Conservation (phyloP, 2,888 invertebrate species). For the Synergus gifuensis region DNA sequence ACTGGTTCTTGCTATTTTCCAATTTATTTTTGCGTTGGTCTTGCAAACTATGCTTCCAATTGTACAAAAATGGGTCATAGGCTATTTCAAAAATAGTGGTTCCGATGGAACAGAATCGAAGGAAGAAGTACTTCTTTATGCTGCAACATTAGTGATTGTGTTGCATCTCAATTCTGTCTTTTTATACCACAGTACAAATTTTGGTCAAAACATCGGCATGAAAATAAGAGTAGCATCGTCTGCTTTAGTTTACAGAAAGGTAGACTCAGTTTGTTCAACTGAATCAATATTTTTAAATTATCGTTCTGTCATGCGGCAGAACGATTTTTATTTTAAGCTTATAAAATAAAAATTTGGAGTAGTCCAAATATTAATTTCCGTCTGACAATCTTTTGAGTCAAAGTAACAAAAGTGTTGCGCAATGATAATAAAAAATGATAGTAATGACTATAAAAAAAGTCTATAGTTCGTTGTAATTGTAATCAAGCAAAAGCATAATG, state of each 20-base stretch:
- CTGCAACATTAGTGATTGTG: conserved; percentile 67
- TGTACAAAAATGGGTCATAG: conserved; percentile 66
- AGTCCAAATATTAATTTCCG: too few relatives aligned
- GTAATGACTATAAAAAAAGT: too few relatives aligned
- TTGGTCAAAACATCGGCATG: conserved; percentile 80
- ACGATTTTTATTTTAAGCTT: too few relatives aligned
- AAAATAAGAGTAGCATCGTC: conserved; percentile 84
- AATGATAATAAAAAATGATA: too few relatives aligned
- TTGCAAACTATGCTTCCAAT: conserved; percentile 57
- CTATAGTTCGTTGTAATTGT: too few relatives aligned
- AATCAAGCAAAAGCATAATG: too few relatives aligned
- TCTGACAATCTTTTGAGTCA: too few relatives aligned
- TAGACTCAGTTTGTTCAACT: conserved; percentile 64
- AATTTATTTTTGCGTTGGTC: neutral
- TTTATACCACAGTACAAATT: conserved; percentile 45
- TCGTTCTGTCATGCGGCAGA: too few relatives aligned
- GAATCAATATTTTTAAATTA: too few relatives aligned
- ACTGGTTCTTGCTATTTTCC: neutral
- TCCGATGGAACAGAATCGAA: conserved; percentile 76
- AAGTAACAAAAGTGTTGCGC: too few relatives aligned
- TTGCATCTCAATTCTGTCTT: conserved; percentile 47
- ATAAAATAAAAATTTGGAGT: too few relatives aligned
- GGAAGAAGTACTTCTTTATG: conserved; percentile 81
- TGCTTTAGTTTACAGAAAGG: conserved; percentile 85
- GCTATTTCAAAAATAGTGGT: conserved; percentile 61